Base-by-base conservation (phyloP, 2,888 invertebrate species). In the Oeneis ivallda region DNA sequence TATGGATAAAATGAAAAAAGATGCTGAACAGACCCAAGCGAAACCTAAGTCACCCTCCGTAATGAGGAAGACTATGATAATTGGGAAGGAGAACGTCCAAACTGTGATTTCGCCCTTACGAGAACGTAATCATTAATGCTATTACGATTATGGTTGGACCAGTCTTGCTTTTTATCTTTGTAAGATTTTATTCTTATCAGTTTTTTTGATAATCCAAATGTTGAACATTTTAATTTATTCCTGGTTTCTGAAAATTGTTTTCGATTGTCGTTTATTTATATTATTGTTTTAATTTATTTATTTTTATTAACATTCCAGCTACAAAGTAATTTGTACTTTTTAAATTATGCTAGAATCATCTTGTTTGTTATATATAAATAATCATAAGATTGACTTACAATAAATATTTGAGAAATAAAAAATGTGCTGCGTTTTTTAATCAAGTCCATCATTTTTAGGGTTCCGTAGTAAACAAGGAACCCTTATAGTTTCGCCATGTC, bases 11-110 rank as follows among this genome's bases (percentile, higher is more conserved):
- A 77, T 92, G 75, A 89, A 87, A 73, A 89, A 85, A 68, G 91
- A 91, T 43, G 77, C 83, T 1, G 90, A 88, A 62, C 84, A 83
- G 68, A 66, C 73, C 9, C 84, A 84, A 58, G 66, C 72, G n/a
- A 82, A 81, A 68, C 89, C 89, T 2, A 90, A 90, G 64, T 91
- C 91, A 0, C 92, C 92, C 9, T 85, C 87, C 2, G 76, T 87
- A 11, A 75, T 84, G 43, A 78, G 89, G 10, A 92, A 92, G 75
- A 68, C 82, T 0, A 79, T 82, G 15, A 91, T 90, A 78, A 78
- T 90, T 52, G 91, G 92, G 62, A 92, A 92, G 76, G 92, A 92
- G 75, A 92, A 92, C 72, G 67, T 87, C 45, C 87, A 81, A 67
- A 75, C 81, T 7, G 79, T 83, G 43, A 76, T 91, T n/a, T 91